A percentile compares a stretch with the other conserved stretches of the same genome.
Conservation (phyloP, 1,140 invertebrate species). For the Meloidogyne exigua region DNA sequence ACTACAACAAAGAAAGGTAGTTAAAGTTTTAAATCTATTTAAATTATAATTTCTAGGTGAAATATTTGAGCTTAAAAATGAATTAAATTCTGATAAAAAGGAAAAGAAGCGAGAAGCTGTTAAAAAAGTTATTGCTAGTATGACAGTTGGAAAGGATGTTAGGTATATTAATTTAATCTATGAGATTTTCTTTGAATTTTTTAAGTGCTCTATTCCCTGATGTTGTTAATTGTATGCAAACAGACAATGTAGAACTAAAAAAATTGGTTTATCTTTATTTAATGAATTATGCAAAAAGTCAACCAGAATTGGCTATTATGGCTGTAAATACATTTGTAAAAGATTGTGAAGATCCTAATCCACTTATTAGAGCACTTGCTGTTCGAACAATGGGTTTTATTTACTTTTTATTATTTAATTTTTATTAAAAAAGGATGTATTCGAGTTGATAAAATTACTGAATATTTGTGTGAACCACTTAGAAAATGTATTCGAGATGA, state of each 20-base stretch:
- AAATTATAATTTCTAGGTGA: slow-evolving; percentile 70
- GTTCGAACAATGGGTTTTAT: slow-evolving; percentile 90
- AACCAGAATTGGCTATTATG: slow-evolving; percentile 99
- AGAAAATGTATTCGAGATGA: slow-evolving; percentile 97
- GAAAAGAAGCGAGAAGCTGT: slow-evolving; percentile 99
- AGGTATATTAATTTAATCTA: slow-evolving; percentile 63
- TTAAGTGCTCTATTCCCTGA: slow-evolving; percentile 87
- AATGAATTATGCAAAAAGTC: slow-evolving; percentile 99
- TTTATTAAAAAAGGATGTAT: slow-evolving; percentile 72
- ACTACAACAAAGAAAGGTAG: slow-evolving; percentile 95
- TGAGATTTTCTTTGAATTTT: background rate
- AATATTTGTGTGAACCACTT: slow-evolving; percentile 97
- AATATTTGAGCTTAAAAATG: slow-evolving; percentile 97
- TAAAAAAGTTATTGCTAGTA: slow-evolving; percentile 99
- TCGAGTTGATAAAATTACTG: slow-evolving; percentile 98
- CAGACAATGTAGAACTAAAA: slow-evolving; percentile 98
- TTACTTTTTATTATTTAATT: background rate
- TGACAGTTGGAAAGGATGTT: slow-evolving; percentile 89
- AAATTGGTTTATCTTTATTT: slow-evolving; percentile 98
- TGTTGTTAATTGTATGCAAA: slow-evolving; percentile 99
- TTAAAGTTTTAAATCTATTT: background rate
- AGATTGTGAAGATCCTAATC: slow-evolving; percentile 99
- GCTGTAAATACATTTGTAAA: slow-evolving; percentile 99
- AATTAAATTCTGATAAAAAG: slow-evolving; percentile 98
- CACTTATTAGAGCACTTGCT: slow-evolving; percentile 92